A percentile compares a stretch with the other conserved stretches of the same genome.
Evolutionary conservation across 2,113 vertebrate species (phyloP).

Genomic region (Apeltes quadracus): DNA sequence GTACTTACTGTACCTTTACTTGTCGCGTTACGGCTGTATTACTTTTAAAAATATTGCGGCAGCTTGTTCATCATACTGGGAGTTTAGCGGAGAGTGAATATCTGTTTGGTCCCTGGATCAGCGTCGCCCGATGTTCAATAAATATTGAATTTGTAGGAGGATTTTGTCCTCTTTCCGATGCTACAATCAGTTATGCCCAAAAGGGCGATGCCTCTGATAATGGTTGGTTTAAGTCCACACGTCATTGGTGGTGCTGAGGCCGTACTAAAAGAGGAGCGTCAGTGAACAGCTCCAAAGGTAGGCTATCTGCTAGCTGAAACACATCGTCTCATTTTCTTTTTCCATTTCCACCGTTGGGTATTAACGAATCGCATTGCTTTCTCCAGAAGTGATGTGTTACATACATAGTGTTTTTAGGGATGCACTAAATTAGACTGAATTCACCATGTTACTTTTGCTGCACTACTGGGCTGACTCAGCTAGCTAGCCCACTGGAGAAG

Average conservation of each 20-base stretch:
- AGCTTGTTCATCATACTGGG: background rate
- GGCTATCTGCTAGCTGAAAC: background rate
- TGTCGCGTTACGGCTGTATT: background rate
- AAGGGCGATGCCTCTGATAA: background rate
- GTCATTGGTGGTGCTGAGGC: background rate
- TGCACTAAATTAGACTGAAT: too few relatives aligned
- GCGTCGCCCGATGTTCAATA: background rate
- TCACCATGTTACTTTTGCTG: background rate
- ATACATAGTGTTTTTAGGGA: too few relatives aligned
- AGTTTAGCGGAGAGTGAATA: background rate
- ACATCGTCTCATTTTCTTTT: background rate
- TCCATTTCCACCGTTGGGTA: background rate
- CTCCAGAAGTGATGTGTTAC: background rate
- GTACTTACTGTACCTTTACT: background rate
- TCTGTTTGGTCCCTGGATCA: background rate
- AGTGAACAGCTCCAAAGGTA: background rate
- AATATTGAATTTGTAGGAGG: background rate
- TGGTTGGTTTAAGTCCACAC: background rate
- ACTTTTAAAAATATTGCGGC: background rate
- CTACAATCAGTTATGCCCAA: background rate
- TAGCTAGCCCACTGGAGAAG: background rate
- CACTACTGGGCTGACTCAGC: background rate
- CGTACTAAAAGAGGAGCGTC: background rate
- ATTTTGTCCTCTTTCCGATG: background rate
- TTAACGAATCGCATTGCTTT: background rate